Base-by-base conservation (phyloP, 2,888 invertebrate genomes). In the Drosophila falleni region DNA sequence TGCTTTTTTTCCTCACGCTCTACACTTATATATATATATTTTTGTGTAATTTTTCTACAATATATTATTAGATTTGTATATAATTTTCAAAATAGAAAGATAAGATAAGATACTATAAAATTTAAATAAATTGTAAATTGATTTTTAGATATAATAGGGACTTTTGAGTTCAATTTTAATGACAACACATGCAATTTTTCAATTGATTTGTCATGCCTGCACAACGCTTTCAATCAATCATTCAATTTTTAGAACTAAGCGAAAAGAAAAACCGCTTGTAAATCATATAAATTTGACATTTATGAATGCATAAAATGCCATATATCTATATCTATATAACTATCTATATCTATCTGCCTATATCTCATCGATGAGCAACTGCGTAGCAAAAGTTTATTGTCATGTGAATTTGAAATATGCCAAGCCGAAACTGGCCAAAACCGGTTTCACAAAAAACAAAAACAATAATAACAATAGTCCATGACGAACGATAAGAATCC, bases 351-450 rank as follows among this genome's bases (percentile, higher is more conserved):
- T 59, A 58, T 56, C 26, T 29, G 39, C 10, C 29, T n/a, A 37
- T 69, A 67, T 53, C 46, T 47, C 31, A 53, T 26, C 26, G 39
- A 53, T 15, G 35, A 23, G n/a, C 51, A 71, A 65, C 50, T 65
- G 66, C 60, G 72, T 64, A 55, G 71, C 54, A 26, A 33, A 10
- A 16, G 42, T 61, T 69, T 70, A 70, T 58, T 63, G 63, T 49
- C 79, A 79, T 77, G 71, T 75, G 80, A 79, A 79, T 51, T 71
- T 49, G 58, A 75, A 70, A 64, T 74, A 59, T 67, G 76, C 41
- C 53, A 37, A 39, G n/a, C 19, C 41, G 16, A 69, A 75, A 71
- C 47, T 50, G 76, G 19, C 2, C n/a, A 4, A 5, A 67, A 70
- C 76, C 62, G 56, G 76, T 66, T 69, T 16, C 31, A 31, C 8